Evolutionary conservation across 2,113 vertebrate genomes (phyloP).

Genomic region (Vombatus ursinus): DNA sequence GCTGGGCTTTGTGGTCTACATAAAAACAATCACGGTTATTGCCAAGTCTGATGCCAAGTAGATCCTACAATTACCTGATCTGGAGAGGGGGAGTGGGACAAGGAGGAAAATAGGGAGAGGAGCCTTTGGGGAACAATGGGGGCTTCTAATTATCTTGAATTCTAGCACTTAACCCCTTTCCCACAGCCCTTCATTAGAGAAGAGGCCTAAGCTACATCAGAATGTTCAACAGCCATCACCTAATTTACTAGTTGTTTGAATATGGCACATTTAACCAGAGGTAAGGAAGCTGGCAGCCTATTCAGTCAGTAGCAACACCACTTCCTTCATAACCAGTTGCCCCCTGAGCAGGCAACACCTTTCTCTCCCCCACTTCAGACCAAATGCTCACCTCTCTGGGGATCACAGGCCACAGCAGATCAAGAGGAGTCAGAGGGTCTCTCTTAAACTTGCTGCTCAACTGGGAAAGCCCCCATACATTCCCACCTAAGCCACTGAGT

Average conservation of each 20-base stretch:
- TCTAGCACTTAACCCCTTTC: slow-evolving; percentile 19
- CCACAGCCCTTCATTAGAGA: neutral
- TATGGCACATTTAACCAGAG: slow-evolving; percentile 22
- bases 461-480: slow-evolving; percentile 24
- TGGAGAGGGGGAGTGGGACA: neutral
- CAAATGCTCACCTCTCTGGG: slow-evolving; percentile 39
- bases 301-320: slow-evolving; percentile 32
- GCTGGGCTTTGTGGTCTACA: slow-evolving; percentile 1
- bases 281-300: slow-evolving; percentile 40
- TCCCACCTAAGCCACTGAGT: slow-evolving; percentile 66
- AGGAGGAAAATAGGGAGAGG: slow-evolving; percentile 4
- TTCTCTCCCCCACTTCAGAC: slow-evolving; percentile 22
- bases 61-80: slow-evolving; percentile 35
- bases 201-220: neutral
- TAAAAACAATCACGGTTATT: slow-evolving; percentile 34
- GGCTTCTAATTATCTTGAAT: slow-evolving; percentile 30
- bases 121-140: slow-evolving; percentile 7
- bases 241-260: neutral
- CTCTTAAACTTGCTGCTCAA: slow-evolving; percentile 53
- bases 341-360: neutral
- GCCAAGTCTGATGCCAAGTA: slow-evolving; percentile 1
- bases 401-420: neutral
- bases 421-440: slow-evolving; percentile 65
- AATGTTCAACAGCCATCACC: neutral
- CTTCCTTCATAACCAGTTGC: slow-evolving; percentile 40